Conservation (phyloP, 2,888 invertebrate species). For the Tholera decimalis region DNA sequence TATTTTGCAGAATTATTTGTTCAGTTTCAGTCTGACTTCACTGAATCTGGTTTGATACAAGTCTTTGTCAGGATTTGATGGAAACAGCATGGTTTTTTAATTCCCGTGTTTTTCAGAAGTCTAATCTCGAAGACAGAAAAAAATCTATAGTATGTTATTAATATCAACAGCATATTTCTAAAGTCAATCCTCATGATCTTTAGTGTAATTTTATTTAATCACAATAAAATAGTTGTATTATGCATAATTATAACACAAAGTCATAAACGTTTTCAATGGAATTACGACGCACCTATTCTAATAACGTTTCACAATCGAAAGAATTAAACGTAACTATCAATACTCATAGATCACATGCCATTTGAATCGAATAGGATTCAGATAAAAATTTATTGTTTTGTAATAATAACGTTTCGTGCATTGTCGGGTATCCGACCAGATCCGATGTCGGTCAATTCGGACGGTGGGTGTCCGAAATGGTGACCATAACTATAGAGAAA, state of each 20-base stretch:
- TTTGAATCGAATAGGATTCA: constrained; percentile 59
- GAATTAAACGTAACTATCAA: constrained; percentile 31
- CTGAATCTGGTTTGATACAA: not conserved
- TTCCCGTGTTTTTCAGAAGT: too few relatives aligned
- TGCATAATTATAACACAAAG: not conserved
- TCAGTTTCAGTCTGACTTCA: not conserved
- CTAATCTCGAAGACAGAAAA: too few relatives aligned
- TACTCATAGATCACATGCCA: constrained; percentile 61
- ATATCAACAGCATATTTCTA: too few relatives aligned
- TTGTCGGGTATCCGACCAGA: constrained; percentile 61
- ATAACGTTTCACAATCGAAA: constrained; percentile 44
- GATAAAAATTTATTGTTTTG: constrained; percentile 63
- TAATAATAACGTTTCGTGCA: constrained; percentile 62
- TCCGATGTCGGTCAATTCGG: constrained; percentile 61
- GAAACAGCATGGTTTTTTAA: too few relatives aligned
- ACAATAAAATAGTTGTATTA: not conserved
- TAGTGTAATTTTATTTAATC: too few relatives aligned
- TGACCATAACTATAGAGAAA: constrained; percentile 40
- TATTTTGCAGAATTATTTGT: too few relatives aligned
- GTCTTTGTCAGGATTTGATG: too few relatives aligned
- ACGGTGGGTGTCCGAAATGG: constrained; percentile 64
- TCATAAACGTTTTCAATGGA: constrained; percentile 10
- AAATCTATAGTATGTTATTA: too few relatives aligned
- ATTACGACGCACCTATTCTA: constrained; percentile 33
- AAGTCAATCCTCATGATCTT: too few relatives aligned